Base-by-base conservation (phyloP, 2,797 vertebrate species). In the Anabas testudineus region DNA sequence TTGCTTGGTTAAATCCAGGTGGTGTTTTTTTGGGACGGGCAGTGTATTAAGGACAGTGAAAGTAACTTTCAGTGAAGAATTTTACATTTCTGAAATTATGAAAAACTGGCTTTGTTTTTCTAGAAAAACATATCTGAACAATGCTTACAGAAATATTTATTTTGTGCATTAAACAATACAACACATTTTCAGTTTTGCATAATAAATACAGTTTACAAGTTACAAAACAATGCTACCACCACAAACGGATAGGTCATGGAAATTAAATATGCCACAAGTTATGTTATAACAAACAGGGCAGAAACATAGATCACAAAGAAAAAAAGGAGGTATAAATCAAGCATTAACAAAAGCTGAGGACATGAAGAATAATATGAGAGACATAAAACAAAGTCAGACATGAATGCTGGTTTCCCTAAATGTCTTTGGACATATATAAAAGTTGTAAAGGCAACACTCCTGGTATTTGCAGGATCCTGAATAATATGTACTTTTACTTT, bases 401-500 rank as follows among this genome's bases (percentile, higher is more conserved):
- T 58, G 26, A 58, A 54, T 32, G 13, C 42, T 66, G 49, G 2
- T 62, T n/a, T 74, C 34, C 21, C 21, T 42, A n/a, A 45, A 37
- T 14, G 28, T 47, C 18, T 45, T 36, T 45, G 10, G n/a, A 49
- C 39, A 76, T 26, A 52, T 30, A 8, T 45, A 56, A 47, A 49
- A 60, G 59, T 64, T 36, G 19, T 41, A 47, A 55, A 83, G 78
- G 55, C n/a, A 37, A 16, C 32, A 43, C 26, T 67, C 58, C 10
- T 56, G 48, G 61, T 9, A 36, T 41, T 28, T 36, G 48, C 34
- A 52, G 37, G 56, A 52, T 49, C 24, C 39, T 39, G 30, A 69
- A 80, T 42, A 12, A 19, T 57, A 32, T 73, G 73, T 53, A 61
- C 36, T 60, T 51, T 47, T 26, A 70, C 46, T 63, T 80, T 76